These are phyloP conservation scores for Pomatostomus ruficeps DNA, from an alignment of 2,113 vertebrate species.

Conservation along the genomic window DNA sequence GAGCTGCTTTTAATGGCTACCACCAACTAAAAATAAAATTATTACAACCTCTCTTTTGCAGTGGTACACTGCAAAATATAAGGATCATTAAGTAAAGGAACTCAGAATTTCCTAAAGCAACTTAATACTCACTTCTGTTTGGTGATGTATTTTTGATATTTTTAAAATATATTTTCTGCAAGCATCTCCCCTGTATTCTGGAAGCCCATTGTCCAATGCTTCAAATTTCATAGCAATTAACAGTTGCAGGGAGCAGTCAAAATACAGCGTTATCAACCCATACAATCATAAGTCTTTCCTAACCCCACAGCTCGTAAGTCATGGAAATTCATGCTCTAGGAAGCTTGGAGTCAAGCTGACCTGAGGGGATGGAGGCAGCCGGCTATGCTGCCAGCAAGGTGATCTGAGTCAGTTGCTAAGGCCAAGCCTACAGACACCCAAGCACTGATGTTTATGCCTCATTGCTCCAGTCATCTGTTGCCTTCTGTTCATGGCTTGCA, in stretches of 20 bases:
- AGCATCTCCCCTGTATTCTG: not conserved
- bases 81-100: not conserved
- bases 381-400: slow-evolving; percentile 32
- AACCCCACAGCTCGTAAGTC: not conserved
- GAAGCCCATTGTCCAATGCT: not conserved
- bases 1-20: not conserved
- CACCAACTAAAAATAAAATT: not conserved
- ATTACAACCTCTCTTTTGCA: not conserved
- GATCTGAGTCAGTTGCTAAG: not conserved
- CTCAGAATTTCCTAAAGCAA: not conserved
- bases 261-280: not conserved
- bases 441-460: not conserved
- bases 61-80: not conserved
- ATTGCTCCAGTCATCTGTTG: not conserved
- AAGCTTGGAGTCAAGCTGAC: slow-evolving; percentile 42
- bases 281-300: not conserved
- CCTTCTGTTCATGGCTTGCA: not conserved
- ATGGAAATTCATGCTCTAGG: not conserved
- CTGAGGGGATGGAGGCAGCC: slow-evolving; percentile 18
- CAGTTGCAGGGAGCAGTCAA: not conserved
- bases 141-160: not conserved
- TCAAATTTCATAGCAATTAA: slow-evolving; percentile 13
- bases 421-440: not conserved
- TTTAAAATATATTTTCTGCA: not conserved
- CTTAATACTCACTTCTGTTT: not conserved